Evolutionary conservation across 2,888 invertebrate genomes (phyloP).

Genomic region (Noctuana brunneofusca): DNA sequence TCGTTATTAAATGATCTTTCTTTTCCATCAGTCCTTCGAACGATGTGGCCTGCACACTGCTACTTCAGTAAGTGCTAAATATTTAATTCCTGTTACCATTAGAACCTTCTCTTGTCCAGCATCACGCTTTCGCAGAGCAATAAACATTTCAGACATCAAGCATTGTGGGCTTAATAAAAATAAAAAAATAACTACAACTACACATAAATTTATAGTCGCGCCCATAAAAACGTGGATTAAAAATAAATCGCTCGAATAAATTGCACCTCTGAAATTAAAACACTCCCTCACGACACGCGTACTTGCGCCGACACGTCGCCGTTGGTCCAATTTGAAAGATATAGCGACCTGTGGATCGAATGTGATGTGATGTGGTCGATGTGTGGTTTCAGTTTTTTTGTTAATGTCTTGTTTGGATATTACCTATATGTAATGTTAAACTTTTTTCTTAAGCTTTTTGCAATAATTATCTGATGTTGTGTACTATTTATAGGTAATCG

Average conservation of each 20-base stretch:
- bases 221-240: constrained; percentile 82
- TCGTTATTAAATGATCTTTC: too few relatives aligned
- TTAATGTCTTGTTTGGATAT: background rate
- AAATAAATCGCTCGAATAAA: constrained; percentile 83
- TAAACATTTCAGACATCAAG: constrained; percentile 39
- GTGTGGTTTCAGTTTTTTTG: background rate
- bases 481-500: too few relatives aligned
- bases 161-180: constrained; percentile 46
- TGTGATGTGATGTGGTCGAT: background rate
- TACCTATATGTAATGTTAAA: too few relatives aligned
- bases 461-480: too few relatives aligned
- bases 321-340: constrained; percentile 41
- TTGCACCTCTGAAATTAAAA: constrained; percentile 83
- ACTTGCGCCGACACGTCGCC: constrained; percentile 54
- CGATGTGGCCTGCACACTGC: too few relatives aligned
- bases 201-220: constrained; percentile 77
- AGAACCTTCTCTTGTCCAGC: constrained; percentile 5
- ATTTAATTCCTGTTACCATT: background rate
- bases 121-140: constrained; percentile 16
- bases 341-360: constrained; percentile 40
- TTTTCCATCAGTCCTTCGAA: too few relatives aligned
- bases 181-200: constrained; percentile 71
- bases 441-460: too few relatives aligned
- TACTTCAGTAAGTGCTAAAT: too few relatives aligned
- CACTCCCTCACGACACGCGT: constrained; percentile 80